Percentiles rank a stretch among this genome's conserved stretches.
Conservation (phyloP, 2,113 vertebrate genomes). For the Passer domesticus region DNA sequence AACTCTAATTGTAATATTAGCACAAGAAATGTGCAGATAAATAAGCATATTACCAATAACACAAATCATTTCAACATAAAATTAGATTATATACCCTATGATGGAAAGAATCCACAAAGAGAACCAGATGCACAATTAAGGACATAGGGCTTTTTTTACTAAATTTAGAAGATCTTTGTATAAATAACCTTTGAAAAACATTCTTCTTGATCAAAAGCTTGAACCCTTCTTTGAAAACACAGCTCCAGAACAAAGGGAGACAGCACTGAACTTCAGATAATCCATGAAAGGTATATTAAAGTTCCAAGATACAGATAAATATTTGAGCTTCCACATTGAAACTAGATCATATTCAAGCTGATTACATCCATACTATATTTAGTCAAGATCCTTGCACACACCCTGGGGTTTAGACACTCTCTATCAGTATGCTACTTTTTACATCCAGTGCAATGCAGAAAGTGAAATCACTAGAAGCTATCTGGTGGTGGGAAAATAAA, state of each 20-base stretch:
- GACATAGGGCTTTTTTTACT: not conserved
- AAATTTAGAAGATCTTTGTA: not conserved
- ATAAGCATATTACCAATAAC: not conserved
- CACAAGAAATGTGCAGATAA: not conserved
- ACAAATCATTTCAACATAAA: not conserved
- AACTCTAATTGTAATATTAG: not conserved
- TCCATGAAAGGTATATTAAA: not conserved
- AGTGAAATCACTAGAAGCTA: not conserved
- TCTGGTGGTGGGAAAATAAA: not conserved
- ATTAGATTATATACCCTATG: not conserved
- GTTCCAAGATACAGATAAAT: not conserved
- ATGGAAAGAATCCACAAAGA: not conserved
- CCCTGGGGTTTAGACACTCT: not conserved
- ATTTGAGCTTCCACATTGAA: not conserved
- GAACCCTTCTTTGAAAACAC: not conserved
- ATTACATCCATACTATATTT: not conserved
- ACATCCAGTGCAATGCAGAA: not conserved
- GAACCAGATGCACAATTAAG: conserved; percentile 7
- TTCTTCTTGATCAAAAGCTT: not conserved
- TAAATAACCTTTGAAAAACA: not conserved
- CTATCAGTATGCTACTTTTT: not conserved
- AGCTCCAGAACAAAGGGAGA: not conserved
- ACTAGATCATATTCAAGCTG: not conserved
- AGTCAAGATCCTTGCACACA: not conserved
- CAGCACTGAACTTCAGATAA: not conserved